Evolutionary conservation across 2,113 vertebrate species (phyloP).

Genomic region (Coturnix japonica): DNA sequence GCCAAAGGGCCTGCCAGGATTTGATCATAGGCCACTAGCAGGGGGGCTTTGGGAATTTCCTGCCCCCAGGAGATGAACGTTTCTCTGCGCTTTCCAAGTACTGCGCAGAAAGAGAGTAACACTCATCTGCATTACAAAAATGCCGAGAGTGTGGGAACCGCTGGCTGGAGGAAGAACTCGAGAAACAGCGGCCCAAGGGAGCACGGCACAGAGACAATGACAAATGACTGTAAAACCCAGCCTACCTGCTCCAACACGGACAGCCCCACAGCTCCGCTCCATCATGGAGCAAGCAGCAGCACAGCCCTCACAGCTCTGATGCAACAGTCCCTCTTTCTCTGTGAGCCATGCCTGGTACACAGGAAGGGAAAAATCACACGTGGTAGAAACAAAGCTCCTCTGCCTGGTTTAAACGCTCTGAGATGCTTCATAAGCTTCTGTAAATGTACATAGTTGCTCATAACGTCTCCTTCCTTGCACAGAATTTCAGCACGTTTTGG

Average conservation of each 20-base stretch:
- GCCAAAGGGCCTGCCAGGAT: neutral
- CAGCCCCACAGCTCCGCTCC: neutral
- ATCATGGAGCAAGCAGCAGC: neutral
- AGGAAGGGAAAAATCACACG: fast-evolving
- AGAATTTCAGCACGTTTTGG: neutral
- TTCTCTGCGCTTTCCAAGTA: neutral
- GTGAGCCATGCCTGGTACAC: neutral
- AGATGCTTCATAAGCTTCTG: neutral
- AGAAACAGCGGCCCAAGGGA: neutral
- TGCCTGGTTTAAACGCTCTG: neutral
- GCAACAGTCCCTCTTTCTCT: neutral
- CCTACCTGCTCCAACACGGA: neutral
- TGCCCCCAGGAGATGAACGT: neutral
- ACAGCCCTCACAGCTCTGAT: neutral
- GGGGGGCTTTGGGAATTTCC: neutral
- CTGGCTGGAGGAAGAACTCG: neutral
- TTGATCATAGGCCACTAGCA: neutral
- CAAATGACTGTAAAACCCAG: neutral
- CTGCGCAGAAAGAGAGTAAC: neutral
- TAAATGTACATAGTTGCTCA: neutral
- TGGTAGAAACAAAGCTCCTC: neutral
- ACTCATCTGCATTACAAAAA: constrained; percentile 48
- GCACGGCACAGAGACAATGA: neutral
- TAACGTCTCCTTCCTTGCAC: neutral
- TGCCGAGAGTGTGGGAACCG: neutral